A percentile compares a stretch with the other conserved stretches of the same genome.
These are phyloP conservation scores for Shinisaurus crocodilurus DNA, from an alignment of 2,113 vertebrate genomes.

Conservation along the genomic window DNA sequence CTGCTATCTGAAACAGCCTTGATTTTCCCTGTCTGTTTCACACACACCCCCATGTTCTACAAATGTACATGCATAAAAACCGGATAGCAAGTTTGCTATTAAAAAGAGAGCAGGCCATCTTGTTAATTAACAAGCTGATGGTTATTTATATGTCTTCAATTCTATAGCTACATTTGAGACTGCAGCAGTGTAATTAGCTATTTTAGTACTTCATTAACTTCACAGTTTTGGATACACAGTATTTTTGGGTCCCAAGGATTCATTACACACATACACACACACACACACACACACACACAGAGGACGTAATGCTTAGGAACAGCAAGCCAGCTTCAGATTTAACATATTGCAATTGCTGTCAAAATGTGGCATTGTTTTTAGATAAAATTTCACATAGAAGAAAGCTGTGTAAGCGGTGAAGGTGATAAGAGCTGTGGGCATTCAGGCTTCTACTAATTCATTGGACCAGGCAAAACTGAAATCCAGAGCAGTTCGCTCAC, in stretches of 20 bases:
- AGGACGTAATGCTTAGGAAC: background rate
- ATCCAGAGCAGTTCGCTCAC: background rate
- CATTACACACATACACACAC: background rate
- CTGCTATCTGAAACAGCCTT: background rate
- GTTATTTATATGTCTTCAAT: slow-evolving; percentile 26
- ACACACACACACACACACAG: background rate
- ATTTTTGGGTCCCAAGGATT: background rate
- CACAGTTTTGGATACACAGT: background rate
- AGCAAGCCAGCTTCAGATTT: background rate
- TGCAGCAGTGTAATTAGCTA: slow-evolving; percentile 16
- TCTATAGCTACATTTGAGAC: slow-evolving; percentile 6
- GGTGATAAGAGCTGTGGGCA: background rate
- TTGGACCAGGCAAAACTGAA: background rate
- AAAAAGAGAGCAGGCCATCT: slow-evolving; percentile 3
- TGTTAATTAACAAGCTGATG: slow-evolving; percentile 31
- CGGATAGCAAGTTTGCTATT: background rate
- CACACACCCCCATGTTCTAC: no score
- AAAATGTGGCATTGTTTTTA: slow-evolving; percentile 16
- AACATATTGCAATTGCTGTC: slow-evolving; percentile 11
- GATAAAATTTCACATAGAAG: background rate
- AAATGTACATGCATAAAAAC: background rate
- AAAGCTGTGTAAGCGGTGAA: background rate
- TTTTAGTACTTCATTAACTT: slow-evolving; percentile 20
- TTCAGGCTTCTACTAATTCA: background rate
- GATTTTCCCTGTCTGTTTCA: background rate